Evolutionary conservation across 2,797 vertebrate genomes (phyloP).

Genomic region (Rhincodon typus): DNA sequence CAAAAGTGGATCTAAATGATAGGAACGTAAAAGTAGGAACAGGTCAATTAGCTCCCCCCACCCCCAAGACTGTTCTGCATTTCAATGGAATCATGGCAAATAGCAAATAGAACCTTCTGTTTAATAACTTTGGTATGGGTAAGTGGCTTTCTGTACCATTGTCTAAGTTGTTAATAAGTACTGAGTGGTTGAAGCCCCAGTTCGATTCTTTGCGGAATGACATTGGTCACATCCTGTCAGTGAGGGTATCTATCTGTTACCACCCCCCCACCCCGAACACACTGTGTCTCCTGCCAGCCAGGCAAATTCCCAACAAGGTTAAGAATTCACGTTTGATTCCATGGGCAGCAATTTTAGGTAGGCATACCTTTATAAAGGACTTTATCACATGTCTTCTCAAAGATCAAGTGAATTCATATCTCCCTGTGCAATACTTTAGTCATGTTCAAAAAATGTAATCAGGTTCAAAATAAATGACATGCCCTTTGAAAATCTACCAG

Average conservation of each 20-base stretch:
- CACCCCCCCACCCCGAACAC: background rate
- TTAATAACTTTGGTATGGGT: too few relatives aligned
- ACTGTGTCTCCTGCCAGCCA: background rate
- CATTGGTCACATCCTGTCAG: background rate
- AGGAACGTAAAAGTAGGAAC: too few relatives aligned
- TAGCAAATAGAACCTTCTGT: too few relatives aligned
- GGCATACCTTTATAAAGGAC: background rate
- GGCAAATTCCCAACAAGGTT: background rate
- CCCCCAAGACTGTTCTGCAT: too few relatives aligned
- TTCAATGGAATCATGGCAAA: too few relatives aligned
- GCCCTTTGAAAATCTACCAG: background rate
- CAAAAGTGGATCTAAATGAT: too few relatives aligned
- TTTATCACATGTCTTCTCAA: too few relatives aligned
- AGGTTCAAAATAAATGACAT: background rate
- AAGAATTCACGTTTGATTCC: background rate
- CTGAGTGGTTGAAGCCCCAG: background rate
- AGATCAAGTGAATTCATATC: too few relatives aligned
- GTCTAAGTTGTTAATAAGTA: too few relatives aligned
- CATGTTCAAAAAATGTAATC: background rate
- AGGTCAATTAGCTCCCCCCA: too few relatives aligned
- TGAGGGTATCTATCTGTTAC: background rate
- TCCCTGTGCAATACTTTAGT: background rate
- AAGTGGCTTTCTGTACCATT: too few relatives aligned
- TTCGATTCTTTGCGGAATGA: background rate
- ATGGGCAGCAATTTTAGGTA: background rate